Base-by-base conservation (phyloP, 2,797 vertebrate genomes). In the Pseudocheirus occidentalis region DNA sequence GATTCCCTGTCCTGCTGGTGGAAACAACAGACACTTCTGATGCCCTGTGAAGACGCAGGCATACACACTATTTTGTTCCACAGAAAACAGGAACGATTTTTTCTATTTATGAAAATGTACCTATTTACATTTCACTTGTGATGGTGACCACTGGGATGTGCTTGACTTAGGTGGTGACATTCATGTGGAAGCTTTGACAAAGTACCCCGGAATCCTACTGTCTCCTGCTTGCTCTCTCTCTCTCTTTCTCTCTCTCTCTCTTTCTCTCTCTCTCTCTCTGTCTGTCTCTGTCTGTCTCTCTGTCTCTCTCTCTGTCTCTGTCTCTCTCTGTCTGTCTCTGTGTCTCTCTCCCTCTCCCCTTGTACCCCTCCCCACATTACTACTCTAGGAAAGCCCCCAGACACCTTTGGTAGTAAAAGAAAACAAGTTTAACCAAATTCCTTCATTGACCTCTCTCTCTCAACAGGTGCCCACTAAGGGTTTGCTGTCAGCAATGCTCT, bases 1-100 rank as follows among this genome's bases (percentile, higher is more conserved):
- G 96, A 95, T 91, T 96, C 98, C 66, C n/a, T 18, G 40, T 6
- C 92, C 95, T 93, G 31, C 90, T 95, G 91, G 95, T 54, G 95
- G 90, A 40, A 87, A 97, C 34, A 95, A 31, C 87, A 96, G 95
- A 93, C 95, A 56, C 90, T 24, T 91, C 73, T 55, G n/a, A 46
- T 7, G 7, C 56, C 93, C 96, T 95, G 54, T 90, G 57, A 89
- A 21, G 46, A 87, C 12, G 13, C 93, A 52, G 31, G 66, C 57
- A 53, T 94, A 62, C 93, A 96, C 93, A 57, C 52, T 52, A 92
- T 91, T 34, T 95, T 93, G 52, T 34, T 66, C 96, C 93, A n/a
- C 95, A 96, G 97, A 95, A 92, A 93, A 91, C 95, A 91, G 34
- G 56, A 34, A 93, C 96, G n/a, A 52, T 27, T 90, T 94, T 27